Conservation (phyloP, 2,888 invertebrate species). For the Heliconius ismenius region DNA sequence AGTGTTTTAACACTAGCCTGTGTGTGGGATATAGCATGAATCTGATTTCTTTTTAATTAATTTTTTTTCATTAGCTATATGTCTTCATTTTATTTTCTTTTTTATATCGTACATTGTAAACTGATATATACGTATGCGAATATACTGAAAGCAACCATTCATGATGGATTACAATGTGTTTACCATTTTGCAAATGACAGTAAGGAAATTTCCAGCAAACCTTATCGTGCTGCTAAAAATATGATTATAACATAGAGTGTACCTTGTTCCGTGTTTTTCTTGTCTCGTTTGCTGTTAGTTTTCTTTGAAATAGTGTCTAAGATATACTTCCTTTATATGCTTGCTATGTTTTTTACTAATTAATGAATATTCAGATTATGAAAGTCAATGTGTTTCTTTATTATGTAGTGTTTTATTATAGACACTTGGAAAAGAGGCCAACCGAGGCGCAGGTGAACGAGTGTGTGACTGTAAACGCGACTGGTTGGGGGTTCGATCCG, state of each 20-base stretch:
- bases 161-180: conserved; percentile 41
- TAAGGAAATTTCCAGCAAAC: conserved; percentile 41
- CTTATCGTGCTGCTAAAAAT: conserved; percentile 38
- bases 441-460: no score
- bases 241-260: conserved; percentile 18
- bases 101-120: neutral
- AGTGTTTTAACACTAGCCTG: no score
- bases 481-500: no score
- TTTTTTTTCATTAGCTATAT: neutral
- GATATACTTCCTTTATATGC: conserved; percentile 23
- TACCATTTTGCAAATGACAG: conserved; percentile 34
- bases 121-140: conserved; percentile 23
- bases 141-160: conserved; percentile 31
- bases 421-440: neutral
- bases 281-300: conserved; percentile 33
- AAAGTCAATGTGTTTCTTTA: neutral
- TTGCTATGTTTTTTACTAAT: neutral
- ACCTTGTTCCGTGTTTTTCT: conserved; percentile 36
- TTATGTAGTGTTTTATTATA: neutral
- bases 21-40: no score
- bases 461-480: no score
- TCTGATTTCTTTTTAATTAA: no score
- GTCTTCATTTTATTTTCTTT: neutral
- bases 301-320: conserved; percentile 34
- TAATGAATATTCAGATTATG: conserved; percentile 4